Base-by-base conservation (phyloP, 2,888 invertebrate genomes). In the Cantharis lateralis region DNA sequence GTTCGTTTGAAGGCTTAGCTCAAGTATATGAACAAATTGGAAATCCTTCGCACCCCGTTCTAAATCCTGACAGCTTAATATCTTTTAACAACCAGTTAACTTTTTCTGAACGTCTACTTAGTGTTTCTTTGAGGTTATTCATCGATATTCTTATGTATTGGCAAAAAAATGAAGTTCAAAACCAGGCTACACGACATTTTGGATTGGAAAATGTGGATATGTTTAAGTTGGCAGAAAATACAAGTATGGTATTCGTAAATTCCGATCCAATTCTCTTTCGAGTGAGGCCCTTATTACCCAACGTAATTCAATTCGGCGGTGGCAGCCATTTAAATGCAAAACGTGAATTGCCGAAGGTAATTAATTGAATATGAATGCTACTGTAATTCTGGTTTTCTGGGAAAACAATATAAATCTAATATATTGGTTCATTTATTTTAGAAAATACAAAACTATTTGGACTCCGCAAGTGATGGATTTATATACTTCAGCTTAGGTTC, bases 31-130 rank as follows among this genome's bases (percentile, higher is more conserved):
- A 84, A 13, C 73, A 82, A 1, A 76, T 85, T 11, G 87, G 87
- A 0, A 87, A 87, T 80, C 84, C 84, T 2, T 76, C 82, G 0
- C 85, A 87, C 82, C 87, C 87, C 0, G 70, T 87, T 15, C 72
- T 86, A 13, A 85, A 84, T 20, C 87, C 88, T 2, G 85, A 86
- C 70, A 13, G 80, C 0, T 83, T 86, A 72, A 72, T 85, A 7
- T 77, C 81, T 10, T 80, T 83, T 61, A 72, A 78, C 13, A 81
- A 83, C 71, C 15, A 78, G 10, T 79, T 85, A 80, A 82, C 80
- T 10, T 85, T 87, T 73, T 74, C 74, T 26, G 83, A 87, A 72
- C 75, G 86, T 16, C 1, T 86, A 4, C 10, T 18, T 13, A 73
- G 72, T 26, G n/a, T 28, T 20, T 20, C 24, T 13, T 10, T 48